These are phyloP conservation scores for Sandelia bainsii DNA, from an alignment of 2,797 vertebrate species.

Conservation along the genomic window DNA sequence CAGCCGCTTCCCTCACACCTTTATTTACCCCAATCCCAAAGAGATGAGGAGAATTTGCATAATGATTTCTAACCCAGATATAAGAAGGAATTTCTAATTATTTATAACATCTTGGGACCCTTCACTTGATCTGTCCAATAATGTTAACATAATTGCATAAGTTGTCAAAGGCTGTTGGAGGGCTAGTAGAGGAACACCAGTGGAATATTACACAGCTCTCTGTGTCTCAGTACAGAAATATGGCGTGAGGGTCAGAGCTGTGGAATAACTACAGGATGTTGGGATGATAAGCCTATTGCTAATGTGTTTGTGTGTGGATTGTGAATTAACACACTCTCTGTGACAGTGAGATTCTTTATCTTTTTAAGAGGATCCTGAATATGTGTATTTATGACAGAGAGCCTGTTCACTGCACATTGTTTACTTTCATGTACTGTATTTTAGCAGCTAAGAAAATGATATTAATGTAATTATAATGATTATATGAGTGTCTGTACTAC, in stretches of 20 bases:
- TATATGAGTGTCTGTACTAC: constrained; percentile 18
- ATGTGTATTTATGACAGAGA: not conserved
- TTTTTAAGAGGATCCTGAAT: not conserved
- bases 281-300: constrained; percentile 21
- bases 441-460: constrained; percentile 9
- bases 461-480: constrained; percentile 35
- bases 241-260: constrained; percentile 55
- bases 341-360: constrained; percentile 2
- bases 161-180: constrained; percentile 81
- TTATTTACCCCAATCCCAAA: constrained; percentile 86
- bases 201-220: constrained; percentile 73
- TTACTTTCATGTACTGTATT: constrained; percentile 3
- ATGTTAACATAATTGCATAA: constrained; percentile 90
- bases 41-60: constrained; percentile 86
- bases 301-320: constrained; percentile 11
- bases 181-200: constrained; percentile 67
- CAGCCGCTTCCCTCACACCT: constrained; percentile 84
- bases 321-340: not conserved
- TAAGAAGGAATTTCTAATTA: constrained; percentile 88
- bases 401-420: not conserved
- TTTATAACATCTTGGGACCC: constrained; percentile 88
- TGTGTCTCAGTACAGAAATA: constrained; percentile 53
- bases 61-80: constrained; percentile 89
- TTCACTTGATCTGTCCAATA: constrained; percentile 87
- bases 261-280: constrained; percentile 22